Evolutionary conservation across 2,888 invertebrate species (phyloP).

Genomic region (Amphipyra berbera): DNA sequence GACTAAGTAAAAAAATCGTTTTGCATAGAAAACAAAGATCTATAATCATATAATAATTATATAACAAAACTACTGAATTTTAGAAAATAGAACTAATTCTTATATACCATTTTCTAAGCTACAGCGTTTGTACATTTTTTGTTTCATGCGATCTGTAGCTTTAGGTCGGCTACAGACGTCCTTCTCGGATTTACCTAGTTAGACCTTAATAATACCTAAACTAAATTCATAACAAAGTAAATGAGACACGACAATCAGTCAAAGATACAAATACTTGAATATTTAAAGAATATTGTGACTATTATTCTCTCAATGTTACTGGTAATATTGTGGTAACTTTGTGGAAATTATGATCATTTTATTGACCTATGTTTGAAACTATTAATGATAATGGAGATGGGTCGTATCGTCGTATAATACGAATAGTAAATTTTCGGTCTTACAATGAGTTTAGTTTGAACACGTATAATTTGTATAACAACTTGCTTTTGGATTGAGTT

Average conservation of each 20-base stretch:
- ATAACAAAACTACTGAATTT: constrained; percentile 37
- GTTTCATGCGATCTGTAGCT: constrained; percentile 22
- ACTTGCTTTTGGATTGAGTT: constrained; percentile 22
- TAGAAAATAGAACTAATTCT: constrained; percentile 43
- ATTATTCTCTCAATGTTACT: constrained; percentile 21
- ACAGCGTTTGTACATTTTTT: constrained; percentile 56
- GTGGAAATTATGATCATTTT: constrained; percentile 8
- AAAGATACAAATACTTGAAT: constrained; percentile 42
- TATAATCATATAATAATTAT: neutral
- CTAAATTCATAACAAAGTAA: constrained; percentile 40
- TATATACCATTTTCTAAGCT: constrained; percentile 49
- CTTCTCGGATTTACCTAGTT: constrained; percentile 41
- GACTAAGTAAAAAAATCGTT: too few species aligned
- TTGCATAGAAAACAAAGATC: constrained; percentile 3
- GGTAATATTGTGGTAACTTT: constrained; percentile 52
- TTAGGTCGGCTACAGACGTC: constrained; percentile 57
- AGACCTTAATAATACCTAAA: constrained; percentile 37
- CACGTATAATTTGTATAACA: constrained; percentile 5
- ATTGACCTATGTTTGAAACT: constrained; percentile 15
- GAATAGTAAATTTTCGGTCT: too few species aligned
- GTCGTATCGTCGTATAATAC: neutral
- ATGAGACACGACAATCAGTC: constrained; percentile 52
- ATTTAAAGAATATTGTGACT: constrained; percentile 45
- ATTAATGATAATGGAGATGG: neutral
- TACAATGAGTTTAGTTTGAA: neutral